These are phyloP conservation scores for Rhinolophus sinicus DNA, from an alignment of 2,113 vertebrate species.

Conservation along the genomic window DNA sequence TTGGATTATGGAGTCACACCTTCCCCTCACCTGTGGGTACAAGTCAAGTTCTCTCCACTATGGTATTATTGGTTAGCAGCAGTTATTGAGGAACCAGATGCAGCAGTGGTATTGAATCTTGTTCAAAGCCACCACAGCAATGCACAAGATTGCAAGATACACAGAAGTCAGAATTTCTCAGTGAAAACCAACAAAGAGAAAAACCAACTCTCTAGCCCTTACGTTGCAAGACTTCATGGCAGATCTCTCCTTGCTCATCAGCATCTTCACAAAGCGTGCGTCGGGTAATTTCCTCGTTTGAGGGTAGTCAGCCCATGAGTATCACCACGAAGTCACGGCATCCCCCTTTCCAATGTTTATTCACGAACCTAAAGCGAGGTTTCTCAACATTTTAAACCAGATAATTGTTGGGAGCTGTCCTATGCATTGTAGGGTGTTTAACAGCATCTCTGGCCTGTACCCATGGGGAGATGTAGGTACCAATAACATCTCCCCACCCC, in stretches of 20 bases:
- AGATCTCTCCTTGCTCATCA: not conserved
- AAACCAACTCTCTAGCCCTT: not conserved
- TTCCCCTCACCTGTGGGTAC: not conserved
- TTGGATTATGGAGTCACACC: not conserved
- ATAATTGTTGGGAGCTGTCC: not conserved
- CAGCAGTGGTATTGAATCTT: not conserved
- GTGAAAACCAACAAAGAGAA: not conserved
- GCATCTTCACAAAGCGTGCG: not conserved
- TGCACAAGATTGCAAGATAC: not conserved
- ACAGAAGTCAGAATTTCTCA: not conserved
- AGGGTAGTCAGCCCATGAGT: no score
- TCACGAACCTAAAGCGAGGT: not conserved
- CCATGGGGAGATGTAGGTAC: no score
- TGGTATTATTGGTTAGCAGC: not conserved
- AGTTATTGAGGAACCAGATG: not conserved
- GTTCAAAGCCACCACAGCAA: not conserved
- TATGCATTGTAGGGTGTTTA: not conserved
- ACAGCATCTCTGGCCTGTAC: no score
- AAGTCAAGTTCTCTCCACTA: not conserved
- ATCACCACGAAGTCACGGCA: not conserved
- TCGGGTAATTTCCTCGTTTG: not conserved
- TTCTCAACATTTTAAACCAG: not conserved
- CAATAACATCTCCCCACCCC: no score
- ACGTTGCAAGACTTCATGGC: not conserved
- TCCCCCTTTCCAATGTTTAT: not conserved